Conservation (phyloP, 2,113 vertebrate genomes). For the Turdus rufiventris region DNA sequence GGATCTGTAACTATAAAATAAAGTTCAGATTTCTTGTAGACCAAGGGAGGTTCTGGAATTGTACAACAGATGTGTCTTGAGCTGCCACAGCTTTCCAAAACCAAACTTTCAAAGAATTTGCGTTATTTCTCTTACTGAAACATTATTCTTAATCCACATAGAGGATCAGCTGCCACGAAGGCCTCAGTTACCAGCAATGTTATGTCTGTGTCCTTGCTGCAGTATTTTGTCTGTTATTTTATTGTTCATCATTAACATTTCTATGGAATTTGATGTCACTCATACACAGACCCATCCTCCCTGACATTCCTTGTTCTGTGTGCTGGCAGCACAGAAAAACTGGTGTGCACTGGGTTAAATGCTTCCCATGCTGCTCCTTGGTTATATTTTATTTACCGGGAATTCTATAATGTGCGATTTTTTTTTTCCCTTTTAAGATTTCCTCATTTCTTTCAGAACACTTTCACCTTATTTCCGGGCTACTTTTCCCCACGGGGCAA, state of each 20-base stretch:
- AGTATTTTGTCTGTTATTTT: not conserved
- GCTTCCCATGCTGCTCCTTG: not conserved
- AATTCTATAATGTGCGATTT: not conserved
- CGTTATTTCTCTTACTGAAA: not conserved
- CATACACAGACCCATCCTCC: not conserved
- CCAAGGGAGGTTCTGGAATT: not conserved
- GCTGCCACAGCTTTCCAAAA: not conserved
- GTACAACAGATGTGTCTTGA: not conserved
- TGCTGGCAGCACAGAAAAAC: not conserved
- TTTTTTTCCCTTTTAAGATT: conserved; percentile 26
- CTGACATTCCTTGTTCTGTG: not conserved
- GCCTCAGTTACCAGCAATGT: not conserved
- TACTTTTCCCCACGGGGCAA: not conserved
- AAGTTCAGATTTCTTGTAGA: not conserved
- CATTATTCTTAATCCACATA: not conserved
- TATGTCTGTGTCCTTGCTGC: not conserved
- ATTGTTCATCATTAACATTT: not conserved
- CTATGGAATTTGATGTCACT: not conserved
- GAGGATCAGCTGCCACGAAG: not conserved
- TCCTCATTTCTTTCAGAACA: conserved; percentile 42
- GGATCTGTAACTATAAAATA: not conserved
- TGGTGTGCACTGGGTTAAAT: conserved; percentile 6
- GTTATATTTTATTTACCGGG: conserved; percentile 49
- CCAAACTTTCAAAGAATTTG: not conserved
- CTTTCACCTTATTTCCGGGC: conserved; percentile 54